Evolutionary conservation across 2,113 vertebrate genomes (phyloP).

Genomic region (Gnathonemus echidnorhynchus): DNA sequence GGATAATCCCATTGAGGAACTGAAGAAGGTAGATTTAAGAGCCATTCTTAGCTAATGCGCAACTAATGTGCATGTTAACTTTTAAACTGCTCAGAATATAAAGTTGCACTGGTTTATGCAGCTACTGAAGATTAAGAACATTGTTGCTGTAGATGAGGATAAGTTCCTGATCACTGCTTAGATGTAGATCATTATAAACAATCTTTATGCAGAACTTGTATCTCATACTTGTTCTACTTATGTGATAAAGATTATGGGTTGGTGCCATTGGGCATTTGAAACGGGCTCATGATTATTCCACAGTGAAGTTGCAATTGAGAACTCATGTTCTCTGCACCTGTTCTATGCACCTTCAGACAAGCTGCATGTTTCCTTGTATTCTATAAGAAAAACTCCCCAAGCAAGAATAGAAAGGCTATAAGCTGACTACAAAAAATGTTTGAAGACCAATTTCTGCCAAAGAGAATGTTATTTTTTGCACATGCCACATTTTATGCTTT

Average conservation of each 20-base stretch:
- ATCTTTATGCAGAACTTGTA: neutral
- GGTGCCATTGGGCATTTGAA: too few species aligned
- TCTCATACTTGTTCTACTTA: neutral
- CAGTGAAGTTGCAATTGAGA: too few species aligned
- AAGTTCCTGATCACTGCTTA: neutral
- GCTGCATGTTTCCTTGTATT: too few species aligned
- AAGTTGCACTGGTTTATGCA: neutral
- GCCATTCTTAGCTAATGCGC: neutral
- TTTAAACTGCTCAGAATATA: neutral
- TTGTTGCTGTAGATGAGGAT: neutral
- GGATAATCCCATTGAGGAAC: conserved; percentile 50
- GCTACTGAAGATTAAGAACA: neutral
- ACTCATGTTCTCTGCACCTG: too few species aligned
- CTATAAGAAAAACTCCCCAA: too few species aligned
- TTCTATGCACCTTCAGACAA: too few species aligned
- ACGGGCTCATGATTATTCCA: too few species aligned
- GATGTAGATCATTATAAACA: neutral
- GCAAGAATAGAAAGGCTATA: too few species aligned
- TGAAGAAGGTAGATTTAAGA: conserved; percentile 47
- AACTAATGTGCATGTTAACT: neutral
- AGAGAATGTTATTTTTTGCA: too few species aligned
- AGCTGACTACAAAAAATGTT: too few species aligned
- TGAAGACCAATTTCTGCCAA: too few species aligned
- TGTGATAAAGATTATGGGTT: neutral
- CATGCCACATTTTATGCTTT: too few species aligned